A percentile compares a stretch with the other conserved stretches of the same genome.
Evolutionary conservation across 2,888 invertebrate genomes (phyloP).

Genomic region (Brachyptera putata): DNA sequence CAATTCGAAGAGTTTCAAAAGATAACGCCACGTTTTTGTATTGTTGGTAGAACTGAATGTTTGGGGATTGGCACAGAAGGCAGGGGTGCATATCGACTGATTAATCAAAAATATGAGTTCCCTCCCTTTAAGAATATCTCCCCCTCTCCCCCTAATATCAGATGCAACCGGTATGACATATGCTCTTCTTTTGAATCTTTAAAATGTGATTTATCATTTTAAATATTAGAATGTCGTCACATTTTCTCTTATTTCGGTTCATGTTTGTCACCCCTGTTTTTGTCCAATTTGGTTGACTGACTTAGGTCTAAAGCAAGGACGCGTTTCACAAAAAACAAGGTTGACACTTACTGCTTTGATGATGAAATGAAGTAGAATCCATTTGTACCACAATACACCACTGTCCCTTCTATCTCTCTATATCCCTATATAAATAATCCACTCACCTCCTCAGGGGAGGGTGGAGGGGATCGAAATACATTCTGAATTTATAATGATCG

Average conservation of each 20-base stretch:
- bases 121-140: not conserved
- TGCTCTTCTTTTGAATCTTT: too few relatives aligned
- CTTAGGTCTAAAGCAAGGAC: not conserved
- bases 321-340: not conserved
- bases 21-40: slow-evolving; percentile 14
- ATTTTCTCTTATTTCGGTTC: too few relatives aligned
- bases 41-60: not conserved
- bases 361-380: slow-evolving; percentile 19
- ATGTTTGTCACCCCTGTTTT: too few relatives aligned
- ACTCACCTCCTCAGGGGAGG: too few relatives aligned
- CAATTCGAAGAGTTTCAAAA: slow-evolving; percentile 21
- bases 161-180: too few relatives aligned
- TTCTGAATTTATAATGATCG: slow-evolving; percentile 13
- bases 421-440: too few relatives aligned
- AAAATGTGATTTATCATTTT: too few relatives aligned
- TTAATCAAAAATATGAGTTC: too few relatives aligned
- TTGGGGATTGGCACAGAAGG: not conserved
- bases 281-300: not conserved
- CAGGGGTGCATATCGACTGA: not conserved
- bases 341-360: slow-evolving; percentile 15
- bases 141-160: too few relatives aligned
- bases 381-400: slow-evolving; percentile 17
- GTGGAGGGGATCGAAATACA: not conserved
- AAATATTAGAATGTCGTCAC: too few relatives aligned
- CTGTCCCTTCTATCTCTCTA: too few relatives aligned